phyloP scores from a whole-genome alignment of 2,888 invertebrate species.

The Anarsia innoxiella region DNA sequence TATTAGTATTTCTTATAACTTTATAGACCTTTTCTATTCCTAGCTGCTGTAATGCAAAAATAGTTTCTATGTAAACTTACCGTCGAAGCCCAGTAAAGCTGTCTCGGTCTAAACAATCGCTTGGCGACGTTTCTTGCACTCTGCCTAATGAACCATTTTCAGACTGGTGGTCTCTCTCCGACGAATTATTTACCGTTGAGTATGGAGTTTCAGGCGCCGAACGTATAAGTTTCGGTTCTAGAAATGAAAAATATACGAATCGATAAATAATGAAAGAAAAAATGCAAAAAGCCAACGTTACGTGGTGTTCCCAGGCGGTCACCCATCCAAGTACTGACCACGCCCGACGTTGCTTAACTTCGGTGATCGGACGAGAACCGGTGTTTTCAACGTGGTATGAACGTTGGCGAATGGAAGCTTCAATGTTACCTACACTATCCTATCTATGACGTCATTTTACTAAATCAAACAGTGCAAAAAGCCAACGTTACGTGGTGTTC shows the following conservation, averaged over 20 bases:
- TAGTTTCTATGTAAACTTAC: constrained; percentile 25
- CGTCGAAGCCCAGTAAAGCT: constrained; percentile 37
- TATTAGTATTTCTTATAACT: too few relatives aligned
- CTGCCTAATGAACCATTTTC: too few relatives aligned
- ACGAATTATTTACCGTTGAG: constrained; percentile 25
- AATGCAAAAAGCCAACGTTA: constrained; percentile 39
- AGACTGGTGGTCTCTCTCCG: constrained; percentile 22
- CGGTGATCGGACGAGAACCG: constrained; percentile 67
- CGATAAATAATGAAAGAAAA: constrained; percentile 8
- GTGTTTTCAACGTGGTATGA: constrained; percentile 46
- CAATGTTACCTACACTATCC: too few relatives aligned
- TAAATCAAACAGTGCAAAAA: too few relatives aligned
- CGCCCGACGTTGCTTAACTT: constrained; percentile 56
- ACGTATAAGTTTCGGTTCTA: constrained; percentile 19
- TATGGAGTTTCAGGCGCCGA: constrained; percentile 27
- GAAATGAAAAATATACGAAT: constrained; percentile 12
- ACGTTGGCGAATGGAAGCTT: constrained; percentile 32
- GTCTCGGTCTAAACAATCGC: constrained; percentile 32
- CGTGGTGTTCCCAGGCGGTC: constrained; percentile 39
- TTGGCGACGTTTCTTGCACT: constrained; percentile 32
- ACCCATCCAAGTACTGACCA: constrained; percentile 52
- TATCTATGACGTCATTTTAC: too few relatives aligned
- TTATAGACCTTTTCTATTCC: too few relatives aligned
- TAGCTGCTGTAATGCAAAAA: too few relatives aligned
- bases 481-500: constrained; percentile 37